Conservation (phyloP, 2,888 invertebrate genomes). For the Sinelater perroti region DNA sequence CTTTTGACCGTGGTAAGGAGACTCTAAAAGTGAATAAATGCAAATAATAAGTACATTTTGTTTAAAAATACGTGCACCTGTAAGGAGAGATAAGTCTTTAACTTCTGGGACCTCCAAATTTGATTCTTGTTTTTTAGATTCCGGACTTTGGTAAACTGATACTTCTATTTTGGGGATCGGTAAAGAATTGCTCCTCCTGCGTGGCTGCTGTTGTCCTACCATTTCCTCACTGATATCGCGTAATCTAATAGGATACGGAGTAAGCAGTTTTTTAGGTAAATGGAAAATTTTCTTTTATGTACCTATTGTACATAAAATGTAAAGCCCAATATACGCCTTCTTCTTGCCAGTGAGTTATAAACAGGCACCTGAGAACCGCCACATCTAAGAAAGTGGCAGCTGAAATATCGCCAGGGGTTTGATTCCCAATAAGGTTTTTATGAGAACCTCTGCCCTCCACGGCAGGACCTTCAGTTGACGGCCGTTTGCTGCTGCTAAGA, state of each 20-base stretch:
- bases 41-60: background rate
- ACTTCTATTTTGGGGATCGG: constrained; percentile 94
- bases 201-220: constrained; percentile 77
- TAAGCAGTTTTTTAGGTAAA: too few species aligned
- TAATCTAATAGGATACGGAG: constrained; percentile 64
- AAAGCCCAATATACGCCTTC: constrained; percentile 98
- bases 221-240: constrained; percentile 88
- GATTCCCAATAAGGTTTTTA: constrained; percentile 45
- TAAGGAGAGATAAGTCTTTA: constrained; percentile 71
- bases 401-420: constrained; percentile 66
- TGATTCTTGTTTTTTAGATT: constrained; percentile 69
- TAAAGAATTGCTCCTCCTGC: constrained; percentile 90
- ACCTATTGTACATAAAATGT: constrained; percentile 90
- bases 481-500: constrained; percentile 66
- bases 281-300: too few species aligned
- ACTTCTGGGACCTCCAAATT: constrained; percentile 74
- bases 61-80: constrained; percentile 62
- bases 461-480: constrained; percentile 50
- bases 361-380: constrained; percentile 93
- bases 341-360: constrained; percentile 97
- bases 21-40: constrained; percentile 59
- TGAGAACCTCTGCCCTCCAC: constrained; percentile 48
- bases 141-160: constrained; percentile 83
- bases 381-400: constrained; percentile 97
- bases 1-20: constrained; percentile 59